phyloP scores from a whole-genome alignment of 2,113 vertebrate species.

The Mesocricetus auratus region DNA sequence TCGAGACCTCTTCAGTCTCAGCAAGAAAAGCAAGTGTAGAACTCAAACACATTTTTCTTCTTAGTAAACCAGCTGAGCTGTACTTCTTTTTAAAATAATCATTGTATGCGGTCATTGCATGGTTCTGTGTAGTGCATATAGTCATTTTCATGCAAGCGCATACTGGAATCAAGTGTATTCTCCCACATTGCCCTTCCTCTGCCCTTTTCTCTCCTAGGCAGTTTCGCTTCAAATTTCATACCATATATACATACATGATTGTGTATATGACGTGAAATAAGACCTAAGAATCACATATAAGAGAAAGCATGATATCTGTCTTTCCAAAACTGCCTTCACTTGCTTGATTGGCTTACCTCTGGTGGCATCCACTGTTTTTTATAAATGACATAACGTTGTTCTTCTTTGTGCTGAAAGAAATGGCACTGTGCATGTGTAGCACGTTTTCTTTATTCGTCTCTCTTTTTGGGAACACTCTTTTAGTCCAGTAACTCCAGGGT shows the following conservation, averaged over 20 bases:
- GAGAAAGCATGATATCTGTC: neutral
- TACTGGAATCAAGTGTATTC: neutral
- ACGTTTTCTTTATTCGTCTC: neutral
- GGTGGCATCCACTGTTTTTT: neutral
- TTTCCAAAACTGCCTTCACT: neutral
- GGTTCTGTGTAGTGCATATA: neutral
- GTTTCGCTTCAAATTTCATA: neutral
- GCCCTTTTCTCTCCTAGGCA: neutral
- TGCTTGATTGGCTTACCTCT: neutral
- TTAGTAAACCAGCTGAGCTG: neutral
- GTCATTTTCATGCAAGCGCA: neutral
- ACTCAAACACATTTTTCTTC: neutral
- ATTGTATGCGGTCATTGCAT: neutral
- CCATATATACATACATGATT: neutral
- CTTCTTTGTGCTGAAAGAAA: neutral
- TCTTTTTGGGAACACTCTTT: neutral
- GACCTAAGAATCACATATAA: neutral
- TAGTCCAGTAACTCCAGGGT: neutral
- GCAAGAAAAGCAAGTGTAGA: neutral
- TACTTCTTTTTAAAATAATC: neutral
- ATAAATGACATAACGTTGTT: neutral
- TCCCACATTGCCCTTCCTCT: neutral
- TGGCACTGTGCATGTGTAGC: neutral
- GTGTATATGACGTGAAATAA: neutral
- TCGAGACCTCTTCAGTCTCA: slow-evolving; percentile 1